Conservation (phyloP, 2,888 invertebrate species). For the Hypercompe scribonia region DNA sequence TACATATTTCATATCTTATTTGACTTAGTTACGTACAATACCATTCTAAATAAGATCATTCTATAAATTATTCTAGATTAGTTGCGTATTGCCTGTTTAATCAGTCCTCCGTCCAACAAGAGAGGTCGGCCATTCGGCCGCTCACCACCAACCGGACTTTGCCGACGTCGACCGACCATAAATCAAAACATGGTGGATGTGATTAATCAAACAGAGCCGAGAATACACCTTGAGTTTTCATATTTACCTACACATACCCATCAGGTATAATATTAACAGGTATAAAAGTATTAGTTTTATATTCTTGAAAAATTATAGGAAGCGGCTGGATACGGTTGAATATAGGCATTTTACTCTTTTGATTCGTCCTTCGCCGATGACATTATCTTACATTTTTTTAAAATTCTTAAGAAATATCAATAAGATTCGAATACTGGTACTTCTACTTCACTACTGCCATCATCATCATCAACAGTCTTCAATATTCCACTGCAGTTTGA, state of each 20-base stretch:
- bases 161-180: slow-evolving; percentile 62
- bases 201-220: slow-evolving; percentile 78
- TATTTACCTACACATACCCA: slow-evolving; percentile 53
- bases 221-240: slow-evolving; percentile 57
- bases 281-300: slow-evolving; percentile 48
- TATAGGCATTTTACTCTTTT: background rate
- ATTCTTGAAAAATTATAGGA: slow-evolving; percentile 20
- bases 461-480: too few species aligned
- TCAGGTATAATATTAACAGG: slow-evolving; percentile 51
- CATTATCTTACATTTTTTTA: background rate
- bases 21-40: background rate
- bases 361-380: background rate
- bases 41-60: slow-evolving; percentile 3
- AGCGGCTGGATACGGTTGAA: background rate
- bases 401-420: background rate
- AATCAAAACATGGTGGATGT: slow-evolving; percentile 80
- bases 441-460: too few species aligned
- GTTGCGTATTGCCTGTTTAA: slow-evolving; percentile 38
- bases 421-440: background rate
- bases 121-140: slow-evolving; percentile 24
- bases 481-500: too few species aligned
- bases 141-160: slow-evolving; percentile 24
- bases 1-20: background rate
- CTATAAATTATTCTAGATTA: slow-evolving; percentile 32
- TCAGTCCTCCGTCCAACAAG: slow-evolving; percentile 40